These are phyloP conservation scores for Drosophila pandora DNA, from an alignment of 1,140 invertebrate species.

Conservation along the genomic window DNA sequence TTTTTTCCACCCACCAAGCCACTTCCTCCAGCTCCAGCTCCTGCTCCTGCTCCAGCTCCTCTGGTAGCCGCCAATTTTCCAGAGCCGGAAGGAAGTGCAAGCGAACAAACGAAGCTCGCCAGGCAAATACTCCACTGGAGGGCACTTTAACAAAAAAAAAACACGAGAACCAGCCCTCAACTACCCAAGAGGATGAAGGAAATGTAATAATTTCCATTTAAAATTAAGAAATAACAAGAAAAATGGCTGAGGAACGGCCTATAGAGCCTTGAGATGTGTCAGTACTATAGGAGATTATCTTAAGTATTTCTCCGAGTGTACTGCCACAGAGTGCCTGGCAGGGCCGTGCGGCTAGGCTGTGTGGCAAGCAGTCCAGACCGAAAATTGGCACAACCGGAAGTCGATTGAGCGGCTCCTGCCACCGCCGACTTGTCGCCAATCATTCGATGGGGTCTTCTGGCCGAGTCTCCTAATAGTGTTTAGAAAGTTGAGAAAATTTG, in stretches of 20 bases:
- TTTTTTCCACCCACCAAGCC: slow-evolving; percentile 29
- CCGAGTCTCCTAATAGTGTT: not conserved
- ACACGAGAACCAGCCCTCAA: not conserved
- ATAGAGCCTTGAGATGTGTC: too few species aligned
- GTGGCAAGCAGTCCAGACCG: slow-evolving; percentile 12
- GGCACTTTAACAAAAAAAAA: not conserved
- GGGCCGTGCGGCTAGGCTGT: not conserved
- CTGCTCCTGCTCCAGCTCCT: not conserved
- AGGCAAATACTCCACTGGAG: slow-evolving; percentile 53
- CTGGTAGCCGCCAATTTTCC: slow-evolving; percentile 8
- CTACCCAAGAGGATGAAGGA: not conserved
- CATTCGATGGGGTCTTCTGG: not conserved
- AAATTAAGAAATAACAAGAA: not conserved
- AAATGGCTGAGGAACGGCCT: too few species aligned
- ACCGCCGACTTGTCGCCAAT: slow-evolving; percentile 29
- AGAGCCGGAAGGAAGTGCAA: slow-evolving; percentile 74
- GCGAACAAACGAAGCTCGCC: slow-evolving; percentile 70
- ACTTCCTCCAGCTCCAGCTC: not conserved
- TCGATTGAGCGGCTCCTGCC: slow-evolving; percentile 49
- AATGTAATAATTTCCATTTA: not conserved
- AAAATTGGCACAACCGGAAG: slow-evolving; percentile 76
- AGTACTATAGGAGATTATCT: too few species aligned
- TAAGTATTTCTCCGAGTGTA: not conserved
- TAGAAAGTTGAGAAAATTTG: not conserved
- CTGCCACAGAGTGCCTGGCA: not conserved